These are phyloP conservation scores for Podiceps cristatus DNA, from an alignment of 2,113 vertebrate genomes.

Conservation along the genomic window DNA sequence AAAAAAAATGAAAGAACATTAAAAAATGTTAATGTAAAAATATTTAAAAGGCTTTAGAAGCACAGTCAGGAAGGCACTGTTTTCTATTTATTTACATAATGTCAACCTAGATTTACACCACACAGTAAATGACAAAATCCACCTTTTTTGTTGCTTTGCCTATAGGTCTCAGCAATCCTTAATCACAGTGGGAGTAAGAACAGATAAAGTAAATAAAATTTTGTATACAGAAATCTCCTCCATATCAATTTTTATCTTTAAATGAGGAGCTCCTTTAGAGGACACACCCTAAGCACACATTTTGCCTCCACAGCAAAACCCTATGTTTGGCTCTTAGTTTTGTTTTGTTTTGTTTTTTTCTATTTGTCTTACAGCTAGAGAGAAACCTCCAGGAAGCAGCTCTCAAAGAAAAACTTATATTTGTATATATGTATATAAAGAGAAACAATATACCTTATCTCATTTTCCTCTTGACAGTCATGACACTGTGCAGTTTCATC, in stretches of 20 bases:
- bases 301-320: neutral
- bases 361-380: neutral
- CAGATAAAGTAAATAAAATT: neutral
- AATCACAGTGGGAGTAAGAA: neutral
- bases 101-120: neutral
- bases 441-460: conserved; percentile 78
- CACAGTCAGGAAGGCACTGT: neutral
- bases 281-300: neutral
- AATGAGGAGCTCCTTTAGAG: neutral
- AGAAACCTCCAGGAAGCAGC: neutral
- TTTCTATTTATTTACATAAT: neutral
- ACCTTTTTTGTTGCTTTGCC: neutral
- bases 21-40: neutral
- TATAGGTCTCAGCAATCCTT: neutral
- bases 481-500: conserved; percentile 71
- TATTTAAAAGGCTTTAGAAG: neutral
- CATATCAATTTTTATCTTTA: neutral
- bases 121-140: neutral
- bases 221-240: neutral
- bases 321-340: neutral
- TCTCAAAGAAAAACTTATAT: neutral
- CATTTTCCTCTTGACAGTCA: conserved; percentile 79
- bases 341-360: neutral
- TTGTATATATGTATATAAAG: neutral
- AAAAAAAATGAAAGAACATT: neutral